Evolutionary conservation across 2,888 invertebrate species (phyloP).

Genomic region (Trisateles emortualis): DNA sequence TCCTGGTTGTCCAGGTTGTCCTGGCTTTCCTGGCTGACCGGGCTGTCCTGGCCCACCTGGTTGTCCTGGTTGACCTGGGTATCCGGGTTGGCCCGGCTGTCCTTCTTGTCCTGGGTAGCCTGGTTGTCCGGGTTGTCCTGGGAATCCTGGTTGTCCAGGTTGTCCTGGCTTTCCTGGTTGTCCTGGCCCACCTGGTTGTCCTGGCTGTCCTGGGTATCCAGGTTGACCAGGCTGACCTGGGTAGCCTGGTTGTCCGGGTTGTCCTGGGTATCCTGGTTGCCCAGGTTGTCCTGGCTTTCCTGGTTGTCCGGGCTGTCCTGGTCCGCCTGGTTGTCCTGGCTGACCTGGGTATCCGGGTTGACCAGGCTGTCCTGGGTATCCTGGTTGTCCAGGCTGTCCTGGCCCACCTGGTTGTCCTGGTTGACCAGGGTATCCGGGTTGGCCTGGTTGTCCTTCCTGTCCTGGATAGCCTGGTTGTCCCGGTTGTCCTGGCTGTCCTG

Average conservation of each 20-base stretch:
- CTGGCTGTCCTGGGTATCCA: constrained; percentile 35
- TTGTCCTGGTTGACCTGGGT: constrained; percentile 10
- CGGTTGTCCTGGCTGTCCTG: constrained; percentile 10
- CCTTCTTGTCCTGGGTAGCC: constrained; percentile 8
- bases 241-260: constrained; percentile 48
- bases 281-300: constrained; percentile 33
- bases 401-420: constrained; percentile 6
- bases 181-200: constrained; percentile 33
- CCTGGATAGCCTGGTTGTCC: constrained; percentile 13
- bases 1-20: constrained; percentile 11
- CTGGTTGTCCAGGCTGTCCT: constrained; percentile 15
- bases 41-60: constrained; percentile 12
- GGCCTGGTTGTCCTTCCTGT: constrained; percentile 3
- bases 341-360: constrained; percentile 11
- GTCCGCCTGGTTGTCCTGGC: constrained; percentile 3
- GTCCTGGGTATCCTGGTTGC: constrained; percentile 47
- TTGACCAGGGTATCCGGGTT: constrained; percentile 4
- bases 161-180: constrained; percentile 48
- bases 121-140: constrained; percentile 18
- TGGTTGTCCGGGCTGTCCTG: constrained; percentile 4
- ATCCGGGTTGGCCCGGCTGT: constrained; percentile 5
- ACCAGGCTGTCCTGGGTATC: constrained; percentile 16
- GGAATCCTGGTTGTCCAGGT: constrained; percentile 45
- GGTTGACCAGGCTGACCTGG: constrained; percentile 52
- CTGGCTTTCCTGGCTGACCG: constrained; percentile 14